Evolutionary conservation across 1,140 invertebrate species (phyloP).

Genomic region (Drosophila melanogaster): DNA sequence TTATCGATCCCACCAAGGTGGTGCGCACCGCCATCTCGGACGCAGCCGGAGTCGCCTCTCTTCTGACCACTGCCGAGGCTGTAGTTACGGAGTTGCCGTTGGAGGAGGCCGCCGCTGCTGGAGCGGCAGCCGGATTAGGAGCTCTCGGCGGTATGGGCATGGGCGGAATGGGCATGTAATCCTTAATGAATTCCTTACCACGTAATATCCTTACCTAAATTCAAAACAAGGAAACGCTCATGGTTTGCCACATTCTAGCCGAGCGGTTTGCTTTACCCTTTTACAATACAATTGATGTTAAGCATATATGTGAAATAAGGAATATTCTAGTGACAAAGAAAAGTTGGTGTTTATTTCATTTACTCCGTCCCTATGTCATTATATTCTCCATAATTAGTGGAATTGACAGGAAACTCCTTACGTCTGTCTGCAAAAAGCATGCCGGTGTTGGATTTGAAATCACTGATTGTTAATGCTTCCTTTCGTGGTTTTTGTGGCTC

Average conservation of each 20-base stretch:
- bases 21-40: conserved; percentile 99
- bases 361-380: no score
- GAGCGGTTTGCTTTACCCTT: not conserved
- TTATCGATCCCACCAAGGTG: conserved; percentile 99
- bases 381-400: no score
- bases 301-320: no score
- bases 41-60: conserved; percentile 98
- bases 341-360: no score
- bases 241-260: not conserved
- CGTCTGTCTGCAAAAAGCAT: not conserved
- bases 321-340: no score
- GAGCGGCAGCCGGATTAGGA: conserved; percentile 9
- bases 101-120: conserved; percentile 89
- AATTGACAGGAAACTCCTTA: no score
- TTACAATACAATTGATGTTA: not conserved
- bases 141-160: conserved; percentile 49
- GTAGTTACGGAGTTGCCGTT: conserved; percentile 97
- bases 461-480: conserved; percentile 31
- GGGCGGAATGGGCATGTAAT: conserved; percentile 61
- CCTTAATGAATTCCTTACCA: not conserved
- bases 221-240: not conserved
- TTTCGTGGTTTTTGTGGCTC: conserved; percentile 7
- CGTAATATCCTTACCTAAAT: not conserved
- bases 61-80: conserved; percentile 98
- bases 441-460: conserved; percentile 19